Evolutionary conservation across 2,888 invertebrate species (phyloP), one percentile per base, ranked within the genome.

Genomic region (Argynnis bischoffii): DNA sequence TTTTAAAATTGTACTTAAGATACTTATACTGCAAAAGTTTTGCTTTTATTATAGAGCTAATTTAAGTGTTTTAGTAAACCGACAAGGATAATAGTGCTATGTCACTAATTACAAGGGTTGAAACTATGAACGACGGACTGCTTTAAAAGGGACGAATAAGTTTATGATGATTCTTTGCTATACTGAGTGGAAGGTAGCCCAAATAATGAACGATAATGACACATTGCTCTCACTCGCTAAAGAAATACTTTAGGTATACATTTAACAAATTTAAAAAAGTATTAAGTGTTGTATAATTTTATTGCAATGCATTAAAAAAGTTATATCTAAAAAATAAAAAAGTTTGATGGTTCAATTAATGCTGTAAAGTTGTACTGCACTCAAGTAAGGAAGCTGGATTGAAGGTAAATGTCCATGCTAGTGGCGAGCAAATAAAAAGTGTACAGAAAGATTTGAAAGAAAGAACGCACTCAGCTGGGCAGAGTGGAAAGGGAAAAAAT

Each of bases 201-300:
- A 79, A 80, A 79, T 79, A 81, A 73, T 76, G 75, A 69, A 75
- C 77, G 77, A 26, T 59, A 48, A 59, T 59, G 47, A 48, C 75
- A 77, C 81, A 79, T 83, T 86, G 85, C 83, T 87, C 84, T 87
- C 87, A 89, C 88, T 89, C 89, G 83, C 77, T 74, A 77, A 78
- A 81, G 80, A 81, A 81, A 85, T 15, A 57, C 6, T 15, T 46
- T 57, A 8, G 35, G 2, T 41, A 11, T 41, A 11, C 11, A 41
- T 41, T 8, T 41, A 11, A 2, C 3, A 2, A 41, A 8, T 11
- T 11, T 41, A 8, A 41, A 41, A 41, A 41, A 41, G 11, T 41
- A 41, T 8, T 41, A 8, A 41, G 11, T 41, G 11, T 11, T 11
- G 8, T 11, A 41, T 41, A 41, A 11, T 41, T 26, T 41, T 41